phyloP scores from a whole-genome alignment of 2,113 vertebrate genomes.

The Microcebus jonahi region DNA sequence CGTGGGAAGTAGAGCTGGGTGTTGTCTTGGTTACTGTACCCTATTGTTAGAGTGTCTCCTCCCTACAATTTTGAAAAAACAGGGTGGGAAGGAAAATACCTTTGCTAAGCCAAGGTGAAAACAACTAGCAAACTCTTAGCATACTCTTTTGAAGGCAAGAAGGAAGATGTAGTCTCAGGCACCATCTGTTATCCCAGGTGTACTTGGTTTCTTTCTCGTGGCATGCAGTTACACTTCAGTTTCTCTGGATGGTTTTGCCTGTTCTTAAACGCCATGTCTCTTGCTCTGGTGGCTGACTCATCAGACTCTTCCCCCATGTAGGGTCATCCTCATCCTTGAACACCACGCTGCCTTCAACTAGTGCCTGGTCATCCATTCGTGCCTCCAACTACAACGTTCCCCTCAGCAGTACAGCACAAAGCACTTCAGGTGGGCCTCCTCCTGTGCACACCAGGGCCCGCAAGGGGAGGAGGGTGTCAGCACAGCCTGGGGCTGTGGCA shows the following conservation, averaged over 20 bases:
- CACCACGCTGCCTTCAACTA: constrained; percentile 99
- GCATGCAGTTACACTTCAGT: fast-evolving
- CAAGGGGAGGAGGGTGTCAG: too few species aligned
- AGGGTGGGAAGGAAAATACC: not conserved
- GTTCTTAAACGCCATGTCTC: fast-evolving
- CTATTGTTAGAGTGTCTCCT: fast-evolving
- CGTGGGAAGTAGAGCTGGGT: not conserved
- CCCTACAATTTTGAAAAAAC: not conserved
- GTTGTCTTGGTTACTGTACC: fast-evolving
- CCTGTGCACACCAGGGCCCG: not conserved
- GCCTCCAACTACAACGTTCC: constrained; percentile 99
- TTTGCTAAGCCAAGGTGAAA: not conserved
- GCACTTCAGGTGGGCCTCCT: constrained; percentile 95
- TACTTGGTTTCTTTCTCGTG: not conserved
- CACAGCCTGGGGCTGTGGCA: too few species aligned
- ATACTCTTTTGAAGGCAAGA: too few species aligned
- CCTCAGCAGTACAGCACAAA: constrained; percentile 99
- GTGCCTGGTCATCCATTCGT: constrained; percentile 99
- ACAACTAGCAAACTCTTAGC: too few species aligned
- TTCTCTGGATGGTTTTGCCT: not conserved
- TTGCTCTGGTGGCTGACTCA: not conserved
- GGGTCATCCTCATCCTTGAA: constrained; percentile 99
- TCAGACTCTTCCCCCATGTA: constrained; percentile 60
- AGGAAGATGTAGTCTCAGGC: not conserved
- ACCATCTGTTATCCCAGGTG: fast-evolving